Conservation (phyloP, 2,888 invertebrate species). For the Microctonus hyperodae region DNA sequence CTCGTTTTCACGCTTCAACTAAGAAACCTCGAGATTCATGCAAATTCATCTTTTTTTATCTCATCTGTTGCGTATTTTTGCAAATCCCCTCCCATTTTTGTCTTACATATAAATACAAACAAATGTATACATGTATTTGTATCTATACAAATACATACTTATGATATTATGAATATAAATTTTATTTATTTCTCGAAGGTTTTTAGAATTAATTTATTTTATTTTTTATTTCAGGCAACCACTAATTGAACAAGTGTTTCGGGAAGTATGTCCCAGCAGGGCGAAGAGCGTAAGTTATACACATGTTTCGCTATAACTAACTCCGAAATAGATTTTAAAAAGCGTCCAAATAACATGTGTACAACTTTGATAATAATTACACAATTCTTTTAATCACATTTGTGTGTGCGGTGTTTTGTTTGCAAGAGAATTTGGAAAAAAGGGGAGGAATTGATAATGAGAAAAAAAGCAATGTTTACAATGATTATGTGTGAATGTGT, state of each 20-base stretch:
- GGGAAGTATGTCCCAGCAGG: constrained; percentile 79
- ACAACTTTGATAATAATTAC: constrained; percentile 53
- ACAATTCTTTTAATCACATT: constrained; percentile 47
- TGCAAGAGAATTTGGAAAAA: constrained; percentile 34
- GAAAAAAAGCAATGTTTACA: background rate
- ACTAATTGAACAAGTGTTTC: constrained; percentile 80
- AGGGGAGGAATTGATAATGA: background rate
- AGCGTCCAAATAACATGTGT: constrained; percentile 48
- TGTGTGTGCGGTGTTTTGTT: constrained; percentile 50
- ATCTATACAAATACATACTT: background rate
- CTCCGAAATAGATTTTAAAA: constrained; percentile 52
- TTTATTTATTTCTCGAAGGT: too few species aligned
- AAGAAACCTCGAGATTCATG: constrained; percentile 20
- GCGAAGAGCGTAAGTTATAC: constrained; percentile 72
- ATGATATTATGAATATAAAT: too few species aligned
- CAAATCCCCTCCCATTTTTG: background rate
- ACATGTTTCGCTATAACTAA: constrained; percentile 58
- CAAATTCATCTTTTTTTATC: background rate
- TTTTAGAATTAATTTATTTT: constrained; percentile 34
- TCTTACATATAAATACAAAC: background rate
- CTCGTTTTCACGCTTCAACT: constrained; percentile 23
- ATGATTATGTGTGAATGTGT: background rate
- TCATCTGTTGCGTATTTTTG: background rate
- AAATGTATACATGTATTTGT: background rate
- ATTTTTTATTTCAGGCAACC: constrained; percentile 71